Evolutionary conservation across 2,113 vertebrate genomes (phyloP).

Genomic region (Erinaceus europaeus): DNA sequence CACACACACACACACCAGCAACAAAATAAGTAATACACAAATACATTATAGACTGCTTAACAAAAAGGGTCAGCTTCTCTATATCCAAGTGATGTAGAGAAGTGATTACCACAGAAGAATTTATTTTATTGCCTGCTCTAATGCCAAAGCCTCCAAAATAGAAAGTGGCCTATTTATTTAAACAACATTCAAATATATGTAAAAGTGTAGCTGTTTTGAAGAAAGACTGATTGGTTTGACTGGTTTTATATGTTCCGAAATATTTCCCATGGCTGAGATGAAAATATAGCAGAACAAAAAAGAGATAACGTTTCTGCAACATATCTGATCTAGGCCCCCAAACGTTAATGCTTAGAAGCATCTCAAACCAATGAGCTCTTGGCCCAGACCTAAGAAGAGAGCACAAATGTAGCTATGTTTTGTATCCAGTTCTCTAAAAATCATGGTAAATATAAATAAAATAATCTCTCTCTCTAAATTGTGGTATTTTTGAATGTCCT

Average conservation of each 20-base stretch:
- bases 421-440: background rate
- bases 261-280: background rate
- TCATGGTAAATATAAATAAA: no score
- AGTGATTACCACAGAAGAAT: background rate
- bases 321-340: background rate
- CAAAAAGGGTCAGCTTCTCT: background rate
- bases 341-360: background rate
- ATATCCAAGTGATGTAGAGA: background rate
- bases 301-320: background rate
- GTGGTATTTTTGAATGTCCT: background rate
- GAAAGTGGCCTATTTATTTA: background rate
- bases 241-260: background rate
- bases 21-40: background rate
- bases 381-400: background rate
- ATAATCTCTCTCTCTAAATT: no score
- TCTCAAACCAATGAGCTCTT: background rate
- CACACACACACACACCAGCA: background rate
- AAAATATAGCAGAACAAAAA: background rate
- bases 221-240: background rate
- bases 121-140: background rate
- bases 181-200: constrained; percentile 11
- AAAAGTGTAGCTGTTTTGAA: background rate
- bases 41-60: background rate
- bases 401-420: background rate
- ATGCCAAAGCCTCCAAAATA: background rate